Percentiles rank a stretch among this genome's conserved stretches.
phyloP scores from a whole-genome alignment of 2,888 invertebrate species.

The Chironomus tentans region DNA sequence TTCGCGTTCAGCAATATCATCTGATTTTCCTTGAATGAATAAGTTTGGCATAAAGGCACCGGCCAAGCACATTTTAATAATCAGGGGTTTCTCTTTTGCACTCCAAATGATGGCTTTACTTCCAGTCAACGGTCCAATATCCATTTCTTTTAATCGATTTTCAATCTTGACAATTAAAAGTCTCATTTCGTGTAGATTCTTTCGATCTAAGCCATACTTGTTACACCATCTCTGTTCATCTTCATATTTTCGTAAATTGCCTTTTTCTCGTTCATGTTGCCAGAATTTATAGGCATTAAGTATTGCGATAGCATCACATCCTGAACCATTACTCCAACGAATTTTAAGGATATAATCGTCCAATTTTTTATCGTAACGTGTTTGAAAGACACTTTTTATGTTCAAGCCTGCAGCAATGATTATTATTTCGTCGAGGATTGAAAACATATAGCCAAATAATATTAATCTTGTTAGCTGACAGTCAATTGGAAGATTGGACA shows the following conservation, averaged over 20 bases:
- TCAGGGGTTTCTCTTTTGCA: conserved; percentile 47
- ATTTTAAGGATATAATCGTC: conserved; percentile 66
- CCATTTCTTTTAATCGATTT: conserved; percentile 48
- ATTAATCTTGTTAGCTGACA: conserved; percentile 75
- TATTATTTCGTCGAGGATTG: conserved; percentile 71
- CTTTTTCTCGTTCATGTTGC: conserved; percentile 50
- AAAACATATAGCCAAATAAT: conserved; percentile 76
- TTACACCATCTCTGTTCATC: conserved; percentile 57
- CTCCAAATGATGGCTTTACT: conserved; percentile 43
- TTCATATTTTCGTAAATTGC: conserved; percentile 46
- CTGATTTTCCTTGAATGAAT: conserved; percentile 49
- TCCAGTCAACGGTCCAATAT: conserved; percentile 45
- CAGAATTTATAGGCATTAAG: conserved; percentile 75
- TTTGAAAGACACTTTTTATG: conserved; percentile 68
- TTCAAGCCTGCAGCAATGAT: conserved; percentile 80
- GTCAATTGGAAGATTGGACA: conserved; percentile 76
- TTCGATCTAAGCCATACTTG: conserved; percentile 58
- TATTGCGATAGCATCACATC: conserved; percentile 73
- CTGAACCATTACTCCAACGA: conserved; percentile 71
- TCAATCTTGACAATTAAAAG: conserved; percentile 62
- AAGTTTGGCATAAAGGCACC: conserved; percentile 88
- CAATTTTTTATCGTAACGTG: conserved; percentile 59
- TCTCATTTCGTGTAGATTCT: conserved; percentile 64
- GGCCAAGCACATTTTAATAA: conserved; percentile 51
- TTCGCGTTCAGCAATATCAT: conserved; percentile 45